phyloP scores from a whole-genome alignment of 2,888 invertebrate genomes.

The Litoditis marina region DNA sequence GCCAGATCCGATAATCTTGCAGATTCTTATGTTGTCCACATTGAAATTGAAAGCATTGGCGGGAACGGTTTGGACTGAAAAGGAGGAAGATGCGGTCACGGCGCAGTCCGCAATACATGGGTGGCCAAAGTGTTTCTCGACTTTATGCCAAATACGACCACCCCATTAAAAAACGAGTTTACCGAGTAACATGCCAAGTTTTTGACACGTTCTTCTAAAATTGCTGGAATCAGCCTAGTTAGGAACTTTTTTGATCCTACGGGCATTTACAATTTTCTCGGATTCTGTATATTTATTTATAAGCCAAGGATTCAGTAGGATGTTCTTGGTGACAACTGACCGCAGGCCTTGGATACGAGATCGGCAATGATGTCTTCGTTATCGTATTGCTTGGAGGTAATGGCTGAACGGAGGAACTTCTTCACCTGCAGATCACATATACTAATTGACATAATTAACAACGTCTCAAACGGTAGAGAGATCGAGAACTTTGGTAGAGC shows the following conservation, averaged over 20 bases:
- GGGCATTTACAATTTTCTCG: too few relatives aligned
- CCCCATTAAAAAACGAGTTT: too few relatives aligned
- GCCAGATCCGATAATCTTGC: slow-evolving; percentile 69
- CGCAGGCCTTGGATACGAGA: slow-evolving; percentile 81
- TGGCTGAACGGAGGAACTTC: slow-evolving; percentile 72
- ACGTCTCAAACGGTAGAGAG: background rate
- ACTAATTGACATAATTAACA: background rate
- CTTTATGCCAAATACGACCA: too few relatives aligned
- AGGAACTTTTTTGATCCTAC: too few relatives aligned
- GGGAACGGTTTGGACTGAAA: slow-evolving; percentile 57
- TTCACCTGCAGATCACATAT: slow-evolving; percentile 23
- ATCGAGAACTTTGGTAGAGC: too few relatives aligned
- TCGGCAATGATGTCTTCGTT: slow-evolving; percentile 87
- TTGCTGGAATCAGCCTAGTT: too few relatives aligned
- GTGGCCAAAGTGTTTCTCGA: background rate
- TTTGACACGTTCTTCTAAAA: too few relatives aligned
- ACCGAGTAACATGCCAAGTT: too few relatives aligned
- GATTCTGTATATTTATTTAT: too few relatives aligned
- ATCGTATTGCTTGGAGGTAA: slow-evolving; percentile 97
- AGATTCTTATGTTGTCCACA: slow-evolving; percentile 93
- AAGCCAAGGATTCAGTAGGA: too few relatives aligned
- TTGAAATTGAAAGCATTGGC: slow-evolving; percentile 71
- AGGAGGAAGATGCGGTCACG: too few relatives aligned
- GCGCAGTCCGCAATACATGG: background rate
- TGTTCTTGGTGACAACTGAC: slow-evolving; percentile 62